Evolutionary conservation across 2,888 invertebrate species (phyloP).

Genomic region (Eurytoma californica): DNA sequence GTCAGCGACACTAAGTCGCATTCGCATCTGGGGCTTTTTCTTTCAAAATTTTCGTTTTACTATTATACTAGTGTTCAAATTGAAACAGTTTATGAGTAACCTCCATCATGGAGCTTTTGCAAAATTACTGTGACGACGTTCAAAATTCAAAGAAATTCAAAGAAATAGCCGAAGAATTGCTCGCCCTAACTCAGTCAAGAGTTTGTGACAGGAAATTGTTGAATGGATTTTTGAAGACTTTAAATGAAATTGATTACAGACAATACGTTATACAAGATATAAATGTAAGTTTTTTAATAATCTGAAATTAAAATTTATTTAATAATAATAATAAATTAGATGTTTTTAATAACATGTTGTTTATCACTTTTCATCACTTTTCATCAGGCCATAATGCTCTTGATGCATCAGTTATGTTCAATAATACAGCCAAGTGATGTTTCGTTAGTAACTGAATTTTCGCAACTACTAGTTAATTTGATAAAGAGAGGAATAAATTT

Average conservation of each 20-base stretch:
- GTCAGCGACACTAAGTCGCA: conserved; percentile 21
- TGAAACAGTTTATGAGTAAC: background rate
- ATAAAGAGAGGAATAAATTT: conserved; percentile 61
- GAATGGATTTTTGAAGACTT: conserved; percentile 78
- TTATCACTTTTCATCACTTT: conserved; percentile 5
- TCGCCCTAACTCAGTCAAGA: conserved; percentile 61
- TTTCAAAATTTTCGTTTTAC: conserved; percentile 34
- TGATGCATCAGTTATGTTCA: conserved; percentile 65
- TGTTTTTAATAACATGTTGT: background rate
- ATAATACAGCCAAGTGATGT: conserved; percentile 63
- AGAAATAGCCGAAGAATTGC: conserved; percentile 62
- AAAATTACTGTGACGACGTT: conserved; percentile 20
- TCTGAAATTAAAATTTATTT: conserved; percentile 5
- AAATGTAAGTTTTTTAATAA: conserved; percentile 69
- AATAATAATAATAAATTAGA: background rate
- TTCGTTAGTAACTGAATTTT: conserved; percentile 63
- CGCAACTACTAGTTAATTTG: conserved; percentile 65
- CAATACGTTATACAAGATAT: conserved; percentile 73
- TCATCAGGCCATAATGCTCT: conserved; percentile 62
- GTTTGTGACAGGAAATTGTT: conserved; percentile 70
- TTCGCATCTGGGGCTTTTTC: conserved; percentile 8
- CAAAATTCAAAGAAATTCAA: conserved; percentile 61
- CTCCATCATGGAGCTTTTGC: conserved; percentile 36
- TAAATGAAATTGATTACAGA: conserved; percentile 81
- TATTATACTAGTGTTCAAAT: background rate